Conservation (phyloP, 2,888 invertebrate genomes). For the Drosophila meridionalis region DNA sequence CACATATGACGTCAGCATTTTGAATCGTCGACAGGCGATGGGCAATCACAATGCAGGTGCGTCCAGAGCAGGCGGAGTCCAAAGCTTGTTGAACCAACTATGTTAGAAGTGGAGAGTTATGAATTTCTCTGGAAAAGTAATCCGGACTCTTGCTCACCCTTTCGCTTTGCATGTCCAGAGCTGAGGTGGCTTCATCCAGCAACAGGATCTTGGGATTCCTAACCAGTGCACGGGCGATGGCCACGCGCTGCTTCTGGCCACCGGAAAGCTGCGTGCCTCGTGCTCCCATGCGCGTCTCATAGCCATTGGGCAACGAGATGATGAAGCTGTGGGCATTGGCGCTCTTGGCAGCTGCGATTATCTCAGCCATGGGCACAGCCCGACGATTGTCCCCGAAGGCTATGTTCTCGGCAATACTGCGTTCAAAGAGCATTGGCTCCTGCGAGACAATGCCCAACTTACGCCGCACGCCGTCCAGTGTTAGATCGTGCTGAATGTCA, state of each 20-base stretch:
- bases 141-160: slow-evolving; percentile 15
- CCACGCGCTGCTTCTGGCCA: slow-evolving; percentile 95
- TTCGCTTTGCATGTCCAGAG: slow-evolving; percentile 91
- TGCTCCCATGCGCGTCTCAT: slow-evolving; percentile 91
- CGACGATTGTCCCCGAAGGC: slow-evolving; percentile 93
- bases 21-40: slow-evolving; percentile 94
- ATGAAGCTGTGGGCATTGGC: slow-evolving; percentile 94
- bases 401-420: slow-evolving; percentile 93
- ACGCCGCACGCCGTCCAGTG: slow-evolving; percentile 88
- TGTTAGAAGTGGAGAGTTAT: not conserved
- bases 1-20: slow-evolving; percentile 94
- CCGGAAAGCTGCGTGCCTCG: slow-evolving; percentile 92
- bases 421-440: slow-evolving; percentile 93
- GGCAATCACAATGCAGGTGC: slow-evolving; percentile 94
- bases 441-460: slow-evolving; percentile 94
- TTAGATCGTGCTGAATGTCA: slow-evolving; percentile 87
- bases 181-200: slow-evolving; percentile 92
- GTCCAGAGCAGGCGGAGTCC: slow-evolving; percentile 91
- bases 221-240: slow-evolving; percentile 92
- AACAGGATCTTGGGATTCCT: slow-evolving; percentile 90
- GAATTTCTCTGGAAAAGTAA: no score
- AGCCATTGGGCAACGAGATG: slow-evolving; percentile 90
- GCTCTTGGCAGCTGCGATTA: slow-evolving; percentile 90
- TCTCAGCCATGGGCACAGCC: slow-evolving; percentile 88
- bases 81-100: slow-evolving; percentile 92